phyloP scores from a whole-genome alignment of 2,888 invertebrate genomes.

The Pristionchus exspectatus region DNA sequence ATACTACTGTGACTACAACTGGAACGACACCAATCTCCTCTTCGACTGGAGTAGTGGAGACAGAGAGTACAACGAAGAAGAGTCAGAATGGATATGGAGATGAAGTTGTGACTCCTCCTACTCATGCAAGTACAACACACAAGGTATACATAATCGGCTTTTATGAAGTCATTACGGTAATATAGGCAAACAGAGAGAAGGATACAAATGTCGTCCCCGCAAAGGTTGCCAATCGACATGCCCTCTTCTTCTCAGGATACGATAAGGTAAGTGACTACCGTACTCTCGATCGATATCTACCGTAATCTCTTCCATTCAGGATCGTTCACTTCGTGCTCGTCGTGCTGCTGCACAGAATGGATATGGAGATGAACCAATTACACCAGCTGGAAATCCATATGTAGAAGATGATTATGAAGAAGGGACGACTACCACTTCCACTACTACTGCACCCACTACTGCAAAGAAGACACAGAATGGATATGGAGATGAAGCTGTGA shows the following conservation, averaged over 20 bases:
- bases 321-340: neutral
- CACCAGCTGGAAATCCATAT: conserved; percentile 1
- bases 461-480: conserved; percentile 6
- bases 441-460: neutral
- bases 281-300: neutral
- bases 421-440: conserved; percentile 7
- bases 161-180: neutral
- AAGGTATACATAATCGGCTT: neutral
- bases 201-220: neutral
- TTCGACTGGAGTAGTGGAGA: neutral
- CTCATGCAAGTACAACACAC: neutral
- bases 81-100: conserved; percentile 37
- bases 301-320: conserved; percentile 9
- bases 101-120: conserved; percentile 28
- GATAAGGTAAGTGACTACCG: neutral
- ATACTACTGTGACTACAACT: neutral
- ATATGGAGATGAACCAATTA: conserved; percentile 43
- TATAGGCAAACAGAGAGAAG: conserved; percentile 8
- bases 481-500: conserved; percentile 12
- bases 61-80: neutral
- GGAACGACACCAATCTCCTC: neutral
- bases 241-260: conserved; percentile 40
- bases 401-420: conserved; percentile 4
- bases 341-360: conserved; percentile 26
- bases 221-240: conserved; percentile 33